phyloP scores from a whole-genome alignment of 1,140 invertebrate species.

The Augochlora pura region DNA sequence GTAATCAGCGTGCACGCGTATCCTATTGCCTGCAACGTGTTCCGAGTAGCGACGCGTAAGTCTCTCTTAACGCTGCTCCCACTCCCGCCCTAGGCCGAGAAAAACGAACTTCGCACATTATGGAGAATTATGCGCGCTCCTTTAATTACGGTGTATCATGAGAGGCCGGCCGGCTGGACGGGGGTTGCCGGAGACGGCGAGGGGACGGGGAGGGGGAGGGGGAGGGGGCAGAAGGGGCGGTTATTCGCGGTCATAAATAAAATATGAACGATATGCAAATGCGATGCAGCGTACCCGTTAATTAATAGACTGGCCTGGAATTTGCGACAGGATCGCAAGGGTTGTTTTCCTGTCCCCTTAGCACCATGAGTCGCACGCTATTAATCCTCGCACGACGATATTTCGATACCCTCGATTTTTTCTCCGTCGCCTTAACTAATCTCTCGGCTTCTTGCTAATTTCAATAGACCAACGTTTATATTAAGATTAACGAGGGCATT shows the following conservation, averaged over 20 bases:
- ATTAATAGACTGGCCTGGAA: constrained; percentile 35
- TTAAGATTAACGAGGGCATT: too few species aligned
- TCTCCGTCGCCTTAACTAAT: too few species aligned
- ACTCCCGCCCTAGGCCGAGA: background rate
- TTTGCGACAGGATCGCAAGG: constrained; percentile 1
- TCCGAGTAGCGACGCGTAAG: constrained; percentile 7
- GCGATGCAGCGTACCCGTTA: constrained; percentile 26
- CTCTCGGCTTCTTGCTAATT: too few species aligned
- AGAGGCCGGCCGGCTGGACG: background rate
- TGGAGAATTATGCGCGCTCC: constrained; percentile 38
- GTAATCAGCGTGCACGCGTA: constrained; percentile 44
- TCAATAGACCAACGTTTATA: too few species aligned
- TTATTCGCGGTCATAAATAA: constrained; percentile 30
- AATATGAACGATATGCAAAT: constrained; percentile 49
- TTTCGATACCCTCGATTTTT: too few species aligned
- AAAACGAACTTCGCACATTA: constrained; percentile 42
- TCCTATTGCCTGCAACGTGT: background rate
- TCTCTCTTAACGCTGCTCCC: constrained; percentile 21
- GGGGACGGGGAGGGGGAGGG: background rate
- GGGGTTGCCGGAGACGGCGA: too few species aligned
- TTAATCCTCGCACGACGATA: constrained; percentile 13
- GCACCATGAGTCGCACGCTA: background rate
- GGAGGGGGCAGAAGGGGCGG: background rate
- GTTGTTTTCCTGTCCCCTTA: background rate
- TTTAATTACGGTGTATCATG: constrained; percentile 33